Percentiles rank a stretch among this genome's conserved stretches.
Evolutionary conservation across 2,797 vertebrate species (phyloP).

Genomic region (Lindbergichthys nudifrons): DNA sequence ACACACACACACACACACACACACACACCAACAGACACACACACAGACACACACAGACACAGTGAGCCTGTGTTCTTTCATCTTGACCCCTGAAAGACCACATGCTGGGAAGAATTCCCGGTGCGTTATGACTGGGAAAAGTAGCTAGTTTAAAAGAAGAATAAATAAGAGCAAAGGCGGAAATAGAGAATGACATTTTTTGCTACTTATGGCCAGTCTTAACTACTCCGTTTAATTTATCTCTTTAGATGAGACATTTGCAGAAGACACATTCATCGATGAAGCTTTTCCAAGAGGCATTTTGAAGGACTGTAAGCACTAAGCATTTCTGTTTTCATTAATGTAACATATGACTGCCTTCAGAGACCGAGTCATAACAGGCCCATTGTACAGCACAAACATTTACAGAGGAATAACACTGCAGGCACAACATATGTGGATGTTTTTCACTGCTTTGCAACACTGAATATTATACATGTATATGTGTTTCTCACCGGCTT

Average conservation of each 20-base stretch:
- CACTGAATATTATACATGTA: conserved; percentile 56
- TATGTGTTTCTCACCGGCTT: conserved; percentile 56
- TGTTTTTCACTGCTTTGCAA: conserved; percentile 20
- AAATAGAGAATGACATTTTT: conserved; percentile 28
- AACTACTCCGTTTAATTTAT: conserved; percentile 26
- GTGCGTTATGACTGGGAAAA: conserved; percentile 27
- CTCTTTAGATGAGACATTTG: conserved; percentile 18
- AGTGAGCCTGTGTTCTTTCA: conserved; percentile 27
- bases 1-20: conserved; percentile 14
- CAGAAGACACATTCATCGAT: conserved; percentile 9
- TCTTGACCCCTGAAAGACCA: conserved; percentile 35
- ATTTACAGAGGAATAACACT: conserved; percentile 11
- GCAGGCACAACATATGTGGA: conserved; percentile 26
- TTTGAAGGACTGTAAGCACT: background rate
- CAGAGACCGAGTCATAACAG: conserved; percentile 21
- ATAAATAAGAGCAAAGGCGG: conserved; percentile 4
- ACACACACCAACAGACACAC: conserved; percentile 29
- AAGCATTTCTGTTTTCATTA: background rate
- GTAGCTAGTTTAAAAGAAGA: conserved; percentile 6
- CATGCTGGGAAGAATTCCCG: conserved; percentile 56
- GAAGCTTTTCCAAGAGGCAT: background rate
- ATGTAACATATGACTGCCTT: background rate
- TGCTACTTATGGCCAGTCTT: background rate
- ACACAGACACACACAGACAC: conserved; percentile 27
- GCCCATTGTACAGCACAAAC: conserved; percentile 5